A percentile compares a stretch with the other conserved stretches of the same genome.
Evolutionary conservation across 2,797 vertebrate genomes (phyloP).

Genomic region (Liparis tanakae): DNA sequence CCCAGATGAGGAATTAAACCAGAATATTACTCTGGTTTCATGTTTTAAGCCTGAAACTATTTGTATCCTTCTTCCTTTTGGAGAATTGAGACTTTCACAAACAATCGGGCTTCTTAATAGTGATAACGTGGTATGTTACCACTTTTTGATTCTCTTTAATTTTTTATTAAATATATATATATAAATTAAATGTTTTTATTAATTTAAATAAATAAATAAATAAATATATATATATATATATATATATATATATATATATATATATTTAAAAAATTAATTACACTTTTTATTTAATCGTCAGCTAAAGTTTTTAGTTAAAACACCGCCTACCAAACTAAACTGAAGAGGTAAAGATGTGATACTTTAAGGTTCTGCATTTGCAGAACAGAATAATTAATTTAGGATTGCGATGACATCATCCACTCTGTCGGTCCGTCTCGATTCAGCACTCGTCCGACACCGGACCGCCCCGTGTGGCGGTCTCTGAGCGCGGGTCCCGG

Average conservation of each 20-base stretch:
- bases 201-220: not conserved
- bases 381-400: not conserved
- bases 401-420: not conserved
- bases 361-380: not conserved
- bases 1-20: slow-evolving; percentile 1
- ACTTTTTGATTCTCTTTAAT: not conserved
- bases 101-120: not conserved
- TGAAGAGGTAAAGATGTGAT: not conserved
- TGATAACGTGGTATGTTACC: not conserved
- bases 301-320: not conserved
- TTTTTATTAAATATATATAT: too few species aligned
- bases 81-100: not conserved
- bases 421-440: not conserved
- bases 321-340: not conserved
- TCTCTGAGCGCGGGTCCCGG: too few species aligned
- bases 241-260: too few species aligned
- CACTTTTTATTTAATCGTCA: not conserved
- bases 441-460: slow-evolving; percentile 33
- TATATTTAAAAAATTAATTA: too few species aligned
- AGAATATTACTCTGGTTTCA: slow-evolving; percentile 3
- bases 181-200: too few species aligned
- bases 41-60: not conserved
- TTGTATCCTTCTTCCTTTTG: not conserved
- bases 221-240: too few species aligned
- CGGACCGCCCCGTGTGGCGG: not conserved